Evolutionary conservation across 2,797 vertebrate genomes (phyloP), one percentile per base, ranked within the genome.

Genomic region (Rhinichthys osculus): DNA sequence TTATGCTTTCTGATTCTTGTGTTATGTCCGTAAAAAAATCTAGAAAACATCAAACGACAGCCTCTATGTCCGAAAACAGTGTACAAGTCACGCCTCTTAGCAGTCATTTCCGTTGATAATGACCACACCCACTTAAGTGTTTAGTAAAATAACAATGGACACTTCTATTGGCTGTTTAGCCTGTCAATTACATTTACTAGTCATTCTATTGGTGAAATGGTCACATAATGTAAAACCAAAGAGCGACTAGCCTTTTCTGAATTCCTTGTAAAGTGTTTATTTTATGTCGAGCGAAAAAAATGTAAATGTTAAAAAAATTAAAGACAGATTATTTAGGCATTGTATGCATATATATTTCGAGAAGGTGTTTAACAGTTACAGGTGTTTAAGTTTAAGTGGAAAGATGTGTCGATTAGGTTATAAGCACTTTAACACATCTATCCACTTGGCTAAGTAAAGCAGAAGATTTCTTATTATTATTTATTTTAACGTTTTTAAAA

Each of bases 71-170:
- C 14, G 76, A 80, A 77, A 79, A 67, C 70, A 85, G 13, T 30
- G 44, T 4, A 27, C 42, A 71, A 42, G 10, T 16, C 78, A 80
- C 83, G 74, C 83, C 83, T 82, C 83, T 64, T 21, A 35, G 42
- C 42, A 54, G 52, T 57, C 9, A 40, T 69, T 77, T 87, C 73
- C 85, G 47, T 59, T 69, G 57, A 27, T 10, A 42, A 38, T 71
- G 66, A 52, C 71, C 82, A 77, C 85, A 4, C 87, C 82, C 35
- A 81, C 23, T 72, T 30, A 0, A 11, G 10, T 6, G 78, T 30
- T n/a, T 23, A 21, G 11, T 10, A 40, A 70, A 72, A 40, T 33
- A 71, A n/a, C 35, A 33, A 33, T 16, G 14, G 11, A 10, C 8
- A 5, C 14, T 40, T 40, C 72, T 17, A 85, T 85, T 89, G 86